phyloP scores from a whole-genome alignment of 2,113 vertebrate genomes.

The Mesocricetus auratus region DNA sequence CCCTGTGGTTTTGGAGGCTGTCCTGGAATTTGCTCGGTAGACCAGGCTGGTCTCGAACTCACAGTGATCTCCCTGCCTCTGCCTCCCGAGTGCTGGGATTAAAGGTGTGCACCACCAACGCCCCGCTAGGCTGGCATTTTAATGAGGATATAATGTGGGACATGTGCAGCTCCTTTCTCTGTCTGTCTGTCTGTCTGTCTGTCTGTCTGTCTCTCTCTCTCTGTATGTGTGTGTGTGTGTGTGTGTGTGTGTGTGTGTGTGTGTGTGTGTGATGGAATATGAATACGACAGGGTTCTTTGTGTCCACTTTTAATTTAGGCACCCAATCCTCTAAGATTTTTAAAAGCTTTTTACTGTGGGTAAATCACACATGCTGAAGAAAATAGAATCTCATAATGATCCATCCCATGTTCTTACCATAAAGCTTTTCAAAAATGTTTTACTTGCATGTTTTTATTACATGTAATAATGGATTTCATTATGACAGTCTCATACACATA shows the following conservation, averaged over 20 bases:
- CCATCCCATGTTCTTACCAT: neutral
- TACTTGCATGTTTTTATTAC: neutral
- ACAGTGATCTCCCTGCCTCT: too few species aligned
- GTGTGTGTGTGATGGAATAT: neutral
- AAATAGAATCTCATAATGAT: neutral
- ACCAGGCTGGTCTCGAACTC: too few species aligned
- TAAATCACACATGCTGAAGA: neutral
- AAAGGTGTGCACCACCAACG: too few species aligned
- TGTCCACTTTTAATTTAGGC: constrained; percentile 19
- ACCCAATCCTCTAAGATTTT: constrained; percentile 11
- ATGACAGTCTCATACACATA: neutral
- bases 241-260: neutral
- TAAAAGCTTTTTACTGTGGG: neutral
- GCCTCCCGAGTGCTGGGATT: too few species aligned
- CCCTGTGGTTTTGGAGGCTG: too few species aligned
- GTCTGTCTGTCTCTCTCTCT: too few species aligned
- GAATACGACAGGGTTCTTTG: neutral
- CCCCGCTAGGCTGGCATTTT: neutral
- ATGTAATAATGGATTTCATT: neutral
- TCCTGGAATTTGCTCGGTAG: too few species aligned
- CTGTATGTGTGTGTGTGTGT: constrained; percentile 1
- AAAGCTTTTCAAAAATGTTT: neutral
- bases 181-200: neutral
- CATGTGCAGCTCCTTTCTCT: neutral
- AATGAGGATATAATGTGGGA: neutral